Conservation (phyloP, 2,797 vertebrate species). For the Rhinophrynus dorsalis region DNA sequence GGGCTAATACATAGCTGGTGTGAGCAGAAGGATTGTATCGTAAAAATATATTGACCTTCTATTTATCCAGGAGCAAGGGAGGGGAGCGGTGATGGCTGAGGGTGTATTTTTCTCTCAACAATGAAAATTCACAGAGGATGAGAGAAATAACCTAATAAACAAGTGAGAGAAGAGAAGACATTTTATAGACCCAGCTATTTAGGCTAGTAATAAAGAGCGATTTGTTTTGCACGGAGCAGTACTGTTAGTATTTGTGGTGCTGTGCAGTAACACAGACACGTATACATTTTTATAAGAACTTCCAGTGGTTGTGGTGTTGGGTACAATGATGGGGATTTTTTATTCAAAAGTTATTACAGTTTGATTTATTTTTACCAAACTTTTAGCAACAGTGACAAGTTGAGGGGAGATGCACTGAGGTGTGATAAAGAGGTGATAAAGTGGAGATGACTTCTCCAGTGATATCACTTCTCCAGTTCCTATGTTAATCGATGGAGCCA, state of each 20-base stretch:
- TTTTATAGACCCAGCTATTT: slow-evolving; percentile 18
- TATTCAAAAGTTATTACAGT: too few species aligned
- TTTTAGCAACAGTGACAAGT: too few species aligned
- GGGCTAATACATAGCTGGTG: slow-evolving; percentile 45
- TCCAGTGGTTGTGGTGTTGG: too few species aligned
- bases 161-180: slow-evolving; percentile 7
- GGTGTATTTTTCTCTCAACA: slow-evolving; percentile 16
- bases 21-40: slow-evolving; percentile 39
- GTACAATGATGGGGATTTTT: too few species aligned
- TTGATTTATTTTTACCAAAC: too few species aligned
- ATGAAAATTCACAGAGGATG: slow-evolving; percentile 25
- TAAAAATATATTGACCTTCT: slow-evolving; percentile 48
- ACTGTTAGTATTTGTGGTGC: slow-evolving; percentile 3
- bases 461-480: too few species aligned
- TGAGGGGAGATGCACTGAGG: too few species aligned
- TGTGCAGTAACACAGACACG: slow-evolving; percentile 8
- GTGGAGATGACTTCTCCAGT: too few species aligned
- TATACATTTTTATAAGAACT: too few species aligned
- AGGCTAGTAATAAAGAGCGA: slow-evolving; percentile 16
- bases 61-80: slow-evolving; percentile 18
- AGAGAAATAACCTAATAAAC: slow-evolving; percentile 38
- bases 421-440: too few species aligned
- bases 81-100: background rate
- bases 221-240: slow-evolving; percentile 3
- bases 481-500: too few species aligned